A percentile compares a stretch with the other conserved stretches of the same genome.
These are phyloP conservation scores for Cheilosia vulpina DNA, from an alignment of 2,888 invertebrate genomes.

Conservation along the genomic window DNA sequence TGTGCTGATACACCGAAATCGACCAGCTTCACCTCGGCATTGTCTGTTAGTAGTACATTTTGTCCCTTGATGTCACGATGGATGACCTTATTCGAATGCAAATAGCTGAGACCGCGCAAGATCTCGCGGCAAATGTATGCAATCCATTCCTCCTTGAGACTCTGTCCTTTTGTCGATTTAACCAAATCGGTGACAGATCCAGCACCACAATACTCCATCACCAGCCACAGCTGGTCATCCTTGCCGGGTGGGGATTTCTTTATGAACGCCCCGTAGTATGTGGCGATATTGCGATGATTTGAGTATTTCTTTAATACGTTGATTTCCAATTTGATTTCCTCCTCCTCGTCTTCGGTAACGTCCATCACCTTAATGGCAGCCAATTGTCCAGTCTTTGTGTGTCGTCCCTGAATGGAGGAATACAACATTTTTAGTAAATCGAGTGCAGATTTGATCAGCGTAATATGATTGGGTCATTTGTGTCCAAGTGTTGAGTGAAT, in stretches of 20 bases:
- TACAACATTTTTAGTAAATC: not conserved
- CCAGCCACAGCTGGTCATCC: conserved; percentile 99
- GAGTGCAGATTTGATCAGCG: not conserved
- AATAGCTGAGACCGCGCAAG: conserved; percentile 96
- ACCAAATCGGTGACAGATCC: conserved; percentile 99
- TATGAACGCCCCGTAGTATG: conserved; percentile 99
- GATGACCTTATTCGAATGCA: conserved; percentile 99
- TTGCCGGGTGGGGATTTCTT: conserved; percentile 99
- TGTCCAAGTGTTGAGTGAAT: too few relatives aligned
- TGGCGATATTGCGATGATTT: conserved; percentile 99
- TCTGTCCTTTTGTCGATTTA: conserved; percentile 99
- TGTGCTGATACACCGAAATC: conserved; percentile 99
- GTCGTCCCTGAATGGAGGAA: conserved; percentile 92
- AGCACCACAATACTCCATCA: conserved; percentile 99
- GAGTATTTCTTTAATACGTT: conserved; percentile 99
- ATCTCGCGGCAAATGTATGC: conserved; percentile 99
- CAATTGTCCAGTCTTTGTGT: conserved; percentile 99
- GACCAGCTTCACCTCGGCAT: conserved; percentile 99
- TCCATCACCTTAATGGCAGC: conserved; percentile 99
- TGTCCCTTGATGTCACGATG: conserved; percentile 99
- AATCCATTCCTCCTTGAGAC: conserved; percentile 99
- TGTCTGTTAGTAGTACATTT: conserved; percentile 99
- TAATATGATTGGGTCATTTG: not conserved
- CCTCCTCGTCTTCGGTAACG: conserved; percentile 99
- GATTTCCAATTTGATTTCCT: conserved; percentile 99